Evolutionary conservation across 2,797 vertebrate species (phyloP), one percentile per base, ranked within the genome.

Genomic region (Caiman crocodilus): DNA sequence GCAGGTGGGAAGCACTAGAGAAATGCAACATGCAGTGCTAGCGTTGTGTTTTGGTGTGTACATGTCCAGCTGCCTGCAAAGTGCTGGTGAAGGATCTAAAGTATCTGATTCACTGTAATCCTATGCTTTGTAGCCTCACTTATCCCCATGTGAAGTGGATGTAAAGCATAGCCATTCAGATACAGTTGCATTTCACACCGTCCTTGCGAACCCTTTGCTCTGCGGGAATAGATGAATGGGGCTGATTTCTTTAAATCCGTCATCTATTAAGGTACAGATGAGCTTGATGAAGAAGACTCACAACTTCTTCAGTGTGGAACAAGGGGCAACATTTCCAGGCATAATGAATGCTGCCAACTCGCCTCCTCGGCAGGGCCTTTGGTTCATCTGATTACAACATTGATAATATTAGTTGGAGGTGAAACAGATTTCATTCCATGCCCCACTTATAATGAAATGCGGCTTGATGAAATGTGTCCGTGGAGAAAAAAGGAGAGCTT

Each of bases 391-490:
- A 86, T 94, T 59, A 42, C 65, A 74, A 61, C 76, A 28, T 30
- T 61, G 84, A 76, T 79, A 85, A 5, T 28, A 4, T 84, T 85
- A 89, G 73, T 35, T 76, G 82, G 23, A 60, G 58, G 67, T 30
- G 78, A 91, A 59, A n/a, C 82, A 91, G 69, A 32, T 79, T 63
- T 92, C 2, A 1, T 90, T 90, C 88, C 92, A 58, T 18, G 0
- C 78, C 67, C 78, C 28, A 35, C 90, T 94, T 90, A 86, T 88
- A 79, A 42, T 79, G 23, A 61, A 90, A 76, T 16, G 59, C 30
- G 17, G 20, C 57, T 92, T 91, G 89, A 94, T 85, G 78, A 93
- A 90, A 94, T 2, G 42, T 85, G 79, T 91, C 82, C 69, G 21
- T 13, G 21, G 82, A 92, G 86, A 78, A 78, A 65, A 87, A 82